phyloP scores from a whole-genome alignment of 2,888 invertebrate genomes.

The Heliconius charithonia region DNA sequence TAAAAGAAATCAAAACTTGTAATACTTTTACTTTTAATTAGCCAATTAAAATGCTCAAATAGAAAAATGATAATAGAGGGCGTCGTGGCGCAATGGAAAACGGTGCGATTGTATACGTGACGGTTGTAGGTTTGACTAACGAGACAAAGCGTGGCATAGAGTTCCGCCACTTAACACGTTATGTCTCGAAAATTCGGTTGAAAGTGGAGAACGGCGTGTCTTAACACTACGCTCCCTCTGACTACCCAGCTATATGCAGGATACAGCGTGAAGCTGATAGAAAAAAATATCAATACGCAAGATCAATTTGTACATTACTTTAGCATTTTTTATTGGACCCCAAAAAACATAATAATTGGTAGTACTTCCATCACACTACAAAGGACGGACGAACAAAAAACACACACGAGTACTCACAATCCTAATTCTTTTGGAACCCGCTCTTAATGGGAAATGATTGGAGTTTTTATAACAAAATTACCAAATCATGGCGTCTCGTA shows the following conservation, averaged over 20 bases:
- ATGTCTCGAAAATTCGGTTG: no score
- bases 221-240: no score
- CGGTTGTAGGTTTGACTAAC: no score
- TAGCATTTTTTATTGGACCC: slow-evolving; percentile 34
- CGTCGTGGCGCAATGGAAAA: no score
- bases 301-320: neutral
- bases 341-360: slow-evolving; percentile 32
- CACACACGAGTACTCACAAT: slow-evolving; percentile 22
- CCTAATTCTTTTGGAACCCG: slow-evolving; percentile 30
- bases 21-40: neutral
- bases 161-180: no score
- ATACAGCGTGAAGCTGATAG: no score
- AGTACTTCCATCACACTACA: slow-evolving; percentile 10
- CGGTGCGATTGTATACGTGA: no score
- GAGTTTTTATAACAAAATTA: slow-evolving; percentile 60
- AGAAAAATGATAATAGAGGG: no score
- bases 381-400: slow-evolving; percentile 27
- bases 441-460: slow-evolving; percentile 43
- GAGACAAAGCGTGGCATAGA: no score
- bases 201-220: no score
- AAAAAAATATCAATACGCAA: neutral
- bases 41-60: neutral
- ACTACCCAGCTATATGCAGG: no score
- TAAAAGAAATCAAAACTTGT: neutral
- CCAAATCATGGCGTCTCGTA: slow-evolving; percentile 70